Percentiles rank a stretch among this genome's conserved stretches.
phyloP scores from a whole-genome alignment of 2,888 invertebrate genomes.

The Drosophila nigricruria region DNA sequence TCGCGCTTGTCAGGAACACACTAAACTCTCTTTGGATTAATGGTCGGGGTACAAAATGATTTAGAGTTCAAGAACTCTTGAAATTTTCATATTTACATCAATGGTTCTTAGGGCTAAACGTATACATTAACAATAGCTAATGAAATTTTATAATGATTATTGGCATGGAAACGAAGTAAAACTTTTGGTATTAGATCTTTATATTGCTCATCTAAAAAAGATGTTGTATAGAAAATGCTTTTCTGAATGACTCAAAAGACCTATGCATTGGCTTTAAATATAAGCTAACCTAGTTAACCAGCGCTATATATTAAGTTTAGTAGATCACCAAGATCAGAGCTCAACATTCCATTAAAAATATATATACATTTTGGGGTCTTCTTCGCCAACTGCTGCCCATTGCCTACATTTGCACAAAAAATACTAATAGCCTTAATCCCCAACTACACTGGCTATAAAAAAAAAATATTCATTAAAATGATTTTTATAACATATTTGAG shows the following conservation, averaged over 20 bases:
- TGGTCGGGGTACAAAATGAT: background rate
- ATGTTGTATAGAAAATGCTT: too few relatives aligned
- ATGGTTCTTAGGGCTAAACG: background rate
- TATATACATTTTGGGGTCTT: too few relatives aligned
- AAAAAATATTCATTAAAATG: background rate
- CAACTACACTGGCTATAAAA: background rate
- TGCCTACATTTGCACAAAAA: background rate
- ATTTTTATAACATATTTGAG: background rate
- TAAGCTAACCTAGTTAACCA: too few relatives aligned
- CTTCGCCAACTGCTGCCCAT: too few relatives aligned
- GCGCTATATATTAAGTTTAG: too few relatives aligned
- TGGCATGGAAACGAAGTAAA: background rate
- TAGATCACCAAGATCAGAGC: too few relatives aligned
- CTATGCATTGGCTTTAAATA: too few relatives aligned
- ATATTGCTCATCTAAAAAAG: background rate
- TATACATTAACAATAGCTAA: too few relatives aligned
- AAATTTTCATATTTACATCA: background rate
- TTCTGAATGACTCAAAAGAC: too few relatives aligned
- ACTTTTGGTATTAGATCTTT: background rate
- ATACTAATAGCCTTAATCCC: background rate
- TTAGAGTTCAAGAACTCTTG: slow-evolving; percentile 2
- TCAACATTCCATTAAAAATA: too few relatives aligned
- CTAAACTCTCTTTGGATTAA: slow-evolving; percentile 20
- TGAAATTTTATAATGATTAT: background rate
- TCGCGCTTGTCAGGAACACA: background rate